Evolutionary conservation across 2,888 invertebrate genomes (phyloP), one percentile per base, ranked within the genome.

Genomic region (Apoderus coryli): DNA sequence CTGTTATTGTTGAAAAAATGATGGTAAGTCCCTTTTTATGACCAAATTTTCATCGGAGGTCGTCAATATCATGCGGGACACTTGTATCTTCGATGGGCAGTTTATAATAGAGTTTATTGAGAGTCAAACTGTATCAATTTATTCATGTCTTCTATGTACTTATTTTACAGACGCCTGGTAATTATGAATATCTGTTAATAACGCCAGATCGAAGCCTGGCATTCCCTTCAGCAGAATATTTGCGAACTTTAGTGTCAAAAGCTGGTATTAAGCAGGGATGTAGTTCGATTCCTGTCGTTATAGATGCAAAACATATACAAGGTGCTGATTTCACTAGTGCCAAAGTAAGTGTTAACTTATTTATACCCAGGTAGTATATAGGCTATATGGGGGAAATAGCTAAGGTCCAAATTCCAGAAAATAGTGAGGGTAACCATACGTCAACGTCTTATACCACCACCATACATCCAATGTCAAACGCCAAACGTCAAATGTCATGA

Each of bases 201-300:
- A 70, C 67, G 3, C 72, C 72, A 1, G 71, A 72, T 43, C 57
- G 72, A 42, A 72, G 69, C 47, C 56, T 74, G 14, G 63, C 65
- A 2, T 75, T 73, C 49, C 73, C 74, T 10, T 70, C 72, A 4
- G 70, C 72, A 4, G 72, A 72, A 39, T 72, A 74, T 44, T 68
- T 74, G 3, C 58, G 70, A 32, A 56, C 61, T 25, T 69, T 78
- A 38, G 72, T 89, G 35, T 71, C 74, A 48, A 82, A 82, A 60
- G 77, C 72, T 10, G 76, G 69, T 10, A 59, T 64, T 6, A 64
- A 66, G 42, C 63, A 65, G 33, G 68, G 66, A n/a, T 64, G 59
- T 36, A 61, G 68, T 45, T 49, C 56, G 42, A 61, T 65, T 25
- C 70, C 71, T 2, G 66, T 72, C 26, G 69, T 73, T 10, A 61